phyloP scores from a whole-genome alignment of 1,140 invertebrate species.

The Drosophila truncata region DNA sequence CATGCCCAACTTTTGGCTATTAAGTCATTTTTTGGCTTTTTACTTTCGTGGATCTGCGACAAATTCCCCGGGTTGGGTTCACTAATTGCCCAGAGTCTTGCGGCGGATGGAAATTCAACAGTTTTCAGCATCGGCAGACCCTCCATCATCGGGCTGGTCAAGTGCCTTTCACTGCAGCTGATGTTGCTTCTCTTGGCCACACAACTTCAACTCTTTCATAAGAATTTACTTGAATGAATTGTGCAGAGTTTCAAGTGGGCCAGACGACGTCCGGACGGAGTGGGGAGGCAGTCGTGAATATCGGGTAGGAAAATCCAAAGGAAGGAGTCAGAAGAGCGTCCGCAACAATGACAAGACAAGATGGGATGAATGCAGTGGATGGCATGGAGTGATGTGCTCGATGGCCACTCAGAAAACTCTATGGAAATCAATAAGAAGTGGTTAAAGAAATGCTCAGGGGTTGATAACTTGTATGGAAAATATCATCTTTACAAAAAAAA shows the following conservation, averaged over 20 bases:
- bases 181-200: constrained; percentile 48
- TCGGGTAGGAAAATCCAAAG: background rate
- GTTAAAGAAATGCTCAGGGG: constrained; percentile 29
- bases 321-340: constrained; percentile 3
- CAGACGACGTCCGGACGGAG: constrained; percentile 13
- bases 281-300: constrained; percentile 2
- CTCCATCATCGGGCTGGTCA: constrained; percentile 72
- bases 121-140: constrained; percentile 45
- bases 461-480: background rate
- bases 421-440: constrained; percentile 55
- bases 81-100: constrained; percentile 51
- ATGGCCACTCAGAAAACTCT: constrained; percentile 40
- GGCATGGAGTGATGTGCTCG: constrained; percentile 37
- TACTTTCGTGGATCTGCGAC: constrained; percentile 67
- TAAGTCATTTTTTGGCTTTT: constrained; percentile 84
- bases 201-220: constrained; percentile 75
- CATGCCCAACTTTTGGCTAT: constrained; percentile 82
- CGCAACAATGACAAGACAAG: constrained; percentile 73
- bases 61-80: constrained; percentile 61
- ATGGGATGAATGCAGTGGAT: constrained; percentile 42
- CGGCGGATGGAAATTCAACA: constrained; percentile 50
- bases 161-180: constrained; percentile 58
- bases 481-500: background rate
- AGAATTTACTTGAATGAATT: constrained; percentile 79
- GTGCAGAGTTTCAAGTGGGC: constrained; percentile 63